These are phyloP conservation scores for Helicoverpa zea DNA, from an alignment of 1,140 invertebrate genomes.

Conservation along the genomic window DNA sequence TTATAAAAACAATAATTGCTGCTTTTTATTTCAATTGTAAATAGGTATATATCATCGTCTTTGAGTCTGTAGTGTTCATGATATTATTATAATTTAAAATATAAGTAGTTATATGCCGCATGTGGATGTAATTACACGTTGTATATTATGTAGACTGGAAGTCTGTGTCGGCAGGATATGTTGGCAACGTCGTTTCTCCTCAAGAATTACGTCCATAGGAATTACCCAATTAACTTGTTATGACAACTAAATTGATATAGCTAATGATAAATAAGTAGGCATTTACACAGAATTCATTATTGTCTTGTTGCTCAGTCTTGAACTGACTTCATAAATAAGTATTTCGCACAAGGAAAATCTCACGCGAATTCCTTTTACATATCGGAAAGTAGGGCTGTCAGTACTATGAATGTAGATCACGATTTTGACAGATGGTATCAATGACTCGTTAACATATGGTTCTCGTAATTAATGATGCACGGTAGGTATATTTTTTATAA, in stretches of 20 bases:
- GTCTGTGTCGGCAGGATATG: constrained; percentile 4
- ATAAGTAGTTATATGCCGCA: background rate
- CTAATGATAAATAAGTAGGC: background rate
- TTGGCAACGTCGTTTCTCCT: background rate
- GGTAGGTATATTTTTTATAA: constrained; percentile 51
- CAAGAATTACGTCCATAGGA: background rate
- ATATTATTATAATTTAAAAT: constrained; percentile 12
- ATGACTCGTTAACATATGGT: constrained; percentile 42
- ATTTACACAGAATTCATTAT: background rate
- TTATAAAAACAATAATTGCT: too few species aligned
- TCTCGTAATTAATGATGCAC: constrained; percentile 68
- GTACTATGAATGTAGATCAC: constrained; percentile 45
- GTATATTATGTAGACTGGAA: constrained; percentile 3
- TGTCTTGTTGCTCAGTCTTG: background rate
- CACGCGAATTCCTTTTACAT: constrained; percentile 33
- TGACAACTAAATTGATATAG: background rate
- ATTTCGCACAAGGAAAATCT: constrained; percentile 35
- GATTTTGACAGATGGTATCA: constrained; percentile 51
- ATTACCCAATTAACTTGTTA: background rate
- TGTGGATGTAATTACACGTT: background rate
- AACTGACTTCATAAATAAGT: background rate
- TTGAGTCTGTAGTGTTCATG: constrained; percentile 2
- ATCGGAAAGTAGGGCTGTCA: constrained; percentile 21
- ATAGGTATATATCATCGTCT: constrained; percentile 21
- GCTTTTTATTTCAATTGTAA: background rate